Percentiles rank a stretch among this genome's conserved stretches.
phyloP scores from a whole-genome alignment of 2,113 vertebrate genomes.

The Zootoca vivipara region DNA sequence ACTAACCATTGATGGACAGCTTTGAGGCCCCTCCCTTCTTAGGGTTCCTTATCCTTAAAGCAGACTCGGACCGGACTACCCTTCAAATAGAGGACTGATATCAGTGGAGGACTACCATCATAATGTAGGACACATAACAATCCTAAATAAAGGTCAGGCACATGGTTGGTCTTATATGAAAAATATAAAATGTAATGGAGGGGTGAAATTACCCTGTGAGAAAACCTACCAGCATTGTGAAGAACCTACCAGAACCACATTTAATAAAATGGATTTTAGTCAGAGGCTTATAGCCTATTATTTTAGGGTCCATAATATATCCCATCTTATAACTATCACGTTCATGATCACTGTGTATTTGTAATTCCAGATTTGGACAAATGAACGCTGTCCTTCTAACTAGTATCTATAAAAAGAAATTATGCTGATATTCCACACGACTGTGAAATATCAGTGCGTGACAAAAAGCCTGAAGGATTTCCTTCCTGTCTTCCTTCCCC shows the following conservation, averaged over 20 bases:
- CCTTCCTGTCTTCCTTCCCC: constrained; percentile 45
- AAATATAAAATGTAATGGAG: not conserved
- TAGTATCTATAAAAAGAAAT: constrained; percentile 24
- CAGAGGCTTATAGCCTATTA: not conserved
- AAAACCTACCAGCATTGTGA: not conserved
- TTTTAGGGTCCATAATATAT: not conserved
- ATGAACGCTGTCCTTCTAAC: not conserved
- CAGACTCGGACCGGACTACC: too few relatives aligned
- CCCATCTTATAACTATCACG: not conserved
- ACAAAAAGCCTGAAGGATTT: constrained; percentile 55
- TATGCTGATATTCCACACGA: constrained; percentile 25
- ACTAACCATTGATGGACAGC: too few relatives aligned
- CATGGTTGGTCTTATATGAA: not conserved
- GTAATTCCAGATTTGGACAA: constrained; percentile 20
- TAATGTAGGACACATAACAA: too few relatives aligned
- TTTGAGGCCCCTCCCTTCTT: too few relatives aligned
- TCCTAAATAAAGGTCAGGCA: not conserved
- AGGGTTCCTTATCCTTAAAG: too few relatives aligned
- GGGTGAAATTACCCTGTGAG: not conserved
- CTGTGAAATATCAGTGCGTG: constrained; percentile 47
- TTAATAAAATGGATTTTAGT: not conserved
- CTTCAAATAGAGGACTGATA: too few relatives aligned
- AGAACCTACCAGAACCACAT: not conserved
- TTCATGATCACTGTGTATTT: constrained; percentile 6
- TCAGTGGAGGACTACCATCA: too few relatives aligned